These are phyloP conservation scores for Cynocephalus volans DNA, from an alignment of 2,113 vertebrate genomes.

Conservation along the genomic window DNA sequence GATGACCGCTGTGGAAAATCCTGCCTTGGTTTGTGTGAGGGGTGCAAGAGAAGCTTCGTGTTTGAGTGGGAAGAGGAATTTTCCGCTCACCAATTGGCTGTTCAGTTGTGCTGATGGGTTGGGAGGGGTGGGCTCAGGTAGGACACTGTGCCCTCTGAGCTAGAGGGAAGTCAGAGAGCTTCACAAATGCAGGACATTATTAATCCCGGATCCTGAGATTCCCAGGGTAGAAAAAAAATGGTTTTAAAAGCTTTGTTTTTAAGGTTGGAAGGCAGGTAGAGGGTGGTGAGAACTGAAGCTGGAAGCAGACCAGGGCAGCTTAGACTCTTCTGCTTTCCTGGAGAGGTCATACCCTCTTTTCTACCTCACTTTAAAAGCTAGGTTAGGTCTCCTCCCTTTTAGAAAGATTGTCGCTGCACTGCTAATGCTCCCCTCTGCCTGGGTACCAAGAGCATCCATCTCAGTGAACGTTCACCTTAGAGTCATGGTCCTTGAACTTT, in stretches of 20 bases:
- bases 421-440: neutral
- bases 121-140: neutral
- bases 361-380: neutral
- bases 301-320: neutral
- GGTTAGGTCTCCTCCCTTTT: constrained; percentile 42
- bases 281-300: accelerated
- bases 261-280: neutral
- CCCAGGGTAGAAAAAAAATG: neutral
- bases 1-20: neutral
- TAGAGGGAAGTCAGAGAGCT: neutral
- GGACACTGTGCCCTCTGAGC: neutral
- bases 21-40: neutral
- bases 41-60: neutral
- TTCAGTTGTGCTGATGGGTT: no score
- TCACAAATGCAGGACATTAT: neutral
- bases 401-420: constrained; percentile 53
- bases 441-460: constrained; percentile 31
- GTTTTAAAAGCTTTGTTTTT: neutral
- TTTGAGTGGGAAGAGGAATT: neutral
- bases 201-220: neutral
- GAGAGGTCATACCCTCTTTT: neutral
- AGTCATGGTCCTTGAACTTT: constrained; percentile 71
- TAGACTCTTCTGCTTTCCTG: neutral
- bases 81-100: accelerated
- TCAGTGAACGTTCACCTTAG: constrained; percentile 40